These are phyloP conservation scores for Rhyzopertha dominica DNA, from an alignment of 1,140 invertebrate genomes.

Conservation along the genomic window DNA sequence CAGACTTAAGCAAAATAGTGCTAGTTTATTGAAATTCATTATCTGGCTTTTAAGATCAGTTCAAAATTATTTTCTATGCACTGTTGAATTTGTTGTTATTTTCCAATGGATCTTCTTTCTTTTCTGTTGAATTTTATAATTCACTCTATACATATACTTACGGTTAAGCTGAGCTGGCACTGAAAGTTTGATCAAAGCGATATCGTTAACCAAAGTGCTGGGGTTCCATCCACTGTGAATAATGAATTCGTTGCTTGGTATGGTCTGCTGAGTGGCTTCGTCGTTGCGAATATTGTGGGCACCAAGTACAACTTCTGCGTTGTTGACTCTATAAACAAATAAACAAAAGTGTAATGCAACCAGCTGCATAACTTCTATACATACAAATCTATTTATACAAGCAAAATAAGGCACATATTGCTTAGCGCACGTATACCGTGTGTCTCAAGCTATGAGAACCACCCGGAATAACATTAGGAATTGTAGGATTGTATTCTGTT, in stretches of 20 bases:
- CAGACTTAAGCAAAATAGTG: too few relatives aligned
- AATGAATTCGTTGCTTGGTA: slow-evolving; percentile 42
- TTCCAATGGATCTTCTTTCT: too few relatives aligned
- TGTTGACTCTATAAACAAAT: background rate
- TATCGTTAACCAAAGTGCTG: slow-evolving; percentile 48
- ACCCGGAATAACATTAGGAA: too few relatives aligned
- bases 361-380: slow-evolving; percentile 11
- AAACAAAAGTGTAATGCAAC: slow-evolving; percentile 8
- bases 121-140: too few relatives aligned
- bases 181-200: slow-evolving; percentile 52
- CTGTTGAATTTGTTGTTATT: too few relatives aligned
- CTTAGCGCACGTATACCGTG: too few relatives aligned
- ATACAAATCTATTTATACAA: slow-evolving; percentile 12
- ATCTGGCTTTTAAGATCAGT: too few relatives aligned
- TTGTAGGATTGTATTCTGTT: too few relatives aligned
- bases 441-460: too few relatives aligned
- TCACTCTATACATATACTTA: slow-evolving; percentile 26
- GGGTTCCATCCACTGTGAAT: slow-evolving; percentile 49
- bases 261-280: slow-evolving; percentile 40
- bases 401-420: too few relatives aligned
- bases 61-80: too few relatives aligned
- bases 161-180: slow-evolving; percentile 47
- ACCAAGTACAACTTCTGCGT: slow-evolving; percentile 44
- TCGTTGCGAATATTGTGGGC: slow-evolving; percentile 48
- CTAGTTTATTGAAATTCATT: too few relatives aligned